phyloP scores from a whole-genome alignment of 2,888 invertebrate genomes.

The Tinea semifulvella region DNA sequence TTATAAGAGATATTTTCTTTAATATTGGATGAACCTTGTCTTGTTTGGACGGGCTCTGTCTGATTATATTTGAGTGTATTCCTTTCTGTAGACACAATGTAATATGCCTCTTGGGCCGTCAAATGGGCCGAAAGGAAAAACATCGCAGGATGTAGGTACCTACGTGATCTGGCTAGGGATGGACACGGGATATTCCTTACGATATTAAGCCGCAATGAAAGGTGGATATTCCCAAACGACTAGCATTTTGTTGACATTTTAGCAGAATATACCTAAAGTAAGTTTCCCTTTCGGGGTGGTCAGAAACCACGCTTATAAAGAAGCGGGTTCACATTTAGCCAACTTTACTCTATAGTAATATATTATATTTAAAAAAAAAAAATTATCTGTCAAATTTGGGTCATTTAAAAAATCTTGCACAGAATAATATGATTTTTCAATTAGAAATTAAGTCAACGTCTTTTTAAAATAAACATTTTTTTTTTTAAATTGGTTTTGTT shows the following conservation, averaged over 20 bases:
- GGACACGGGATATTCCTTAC: conserved; percentile 57
- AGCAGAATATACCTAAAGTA: too few species aligned
- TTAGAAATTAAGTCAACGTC: too few species aligned
- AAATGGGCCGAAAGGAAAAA: conserved; percentile 59
- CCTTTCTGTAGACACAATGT: conserved; percentile 52
- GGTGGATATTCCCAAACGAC: conserved; percentile 48
- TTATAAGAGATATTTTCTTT: too few species aligned
- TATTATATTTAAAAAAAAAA: too few species aligned
- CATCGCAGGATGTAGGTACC: conserved; percentile 36
- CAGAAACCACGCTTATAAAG: too few species aligned
- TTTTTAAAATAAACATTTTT: too few species aligned
- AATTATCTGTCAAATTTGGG: too few species aligned
- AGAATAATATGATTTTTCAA: too few species aligned
- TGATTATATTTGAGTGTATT: conserved; percentile 66
- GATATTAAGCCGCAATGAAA: conserved; percentile 51
- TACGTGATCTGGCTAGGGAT: conserved; percentile 26
- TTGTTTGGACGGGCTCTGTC: conserved; percentile 25
- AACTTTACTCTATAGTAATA: too few species aligned
- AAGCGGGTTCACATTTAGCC: too few species aligned
- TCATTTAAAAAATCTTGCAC: too few species aligned
- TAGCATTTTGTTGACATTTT: conserved; percentile 44
- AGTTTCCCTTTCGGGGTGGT: background rate
- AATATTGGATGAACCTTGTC: conserved; percentile 7
- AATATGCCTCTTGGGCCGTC: conserved; percentile 60
- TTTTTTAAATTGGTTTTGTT: too few species aligned